A percentile compares a stretch with the other conserved stretches of the same genome.
Conservation (phyloP, 2,113 vertebrate genomes). For the Elanus axillaris region DNA sequence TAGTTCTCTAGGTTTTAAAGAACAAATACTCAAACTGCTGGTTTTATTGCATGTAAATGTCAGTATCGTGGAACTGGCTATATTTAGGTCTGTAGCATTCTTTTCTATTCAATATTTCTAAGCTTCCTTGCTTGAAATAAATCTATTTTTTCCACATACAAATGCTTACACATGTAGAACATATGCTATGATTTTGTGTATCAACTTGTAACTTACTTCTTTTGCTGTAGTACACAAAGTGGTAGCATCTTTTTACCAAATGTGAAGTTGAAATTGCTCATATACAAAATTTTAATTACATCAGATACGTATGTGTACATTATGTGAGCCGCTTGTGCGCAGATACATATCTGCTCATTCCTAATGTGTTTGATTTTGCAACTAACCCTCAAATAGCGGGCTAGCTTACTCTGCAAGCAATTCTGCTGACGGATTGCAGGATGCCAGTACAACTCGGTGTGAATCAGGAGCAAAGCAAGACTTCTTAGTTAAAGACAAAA, state of each 20-base stretch:
- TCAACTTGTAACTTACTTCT: not conserved
- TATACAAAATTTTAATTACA: not conserved
- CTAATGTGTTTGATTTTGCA: not conserved
- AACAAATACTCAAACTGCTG: not conserved
- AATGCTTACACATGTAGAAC: not conserved
- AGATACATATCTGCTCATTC: not conserved
- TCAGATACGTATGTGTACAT: not conserved
- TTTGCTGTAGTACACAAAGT: not conserved
- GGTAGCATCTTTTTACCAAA: not conserved
- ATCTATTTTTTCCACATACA: not conserved
- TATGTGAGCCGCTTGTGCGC: not conserved
- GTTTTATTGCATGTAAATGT: not conserved
- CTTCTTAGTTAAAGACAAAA: not conserved
- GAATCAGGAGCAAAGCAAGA: not conserved
- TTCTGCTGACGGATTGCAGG: not conserved
- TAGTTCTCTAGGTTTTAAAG: not conserved
- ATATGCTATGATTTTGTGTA: not conserved
- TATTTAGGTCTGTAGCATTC: not conserved
- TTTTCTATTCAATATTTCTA: not conserved
- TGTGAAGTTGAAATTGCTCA: not conserved
- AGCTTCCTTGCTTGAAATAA: not conserved
- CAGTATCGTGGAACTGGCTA: not conserved
- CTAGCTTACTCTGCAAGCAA: not conserved
- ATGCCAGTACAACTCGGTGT: not conserved
- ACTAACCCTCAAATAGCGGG: accelerated